These are phyloP conservation scores for Lycaon pictus DNA, from an alignment of 2,113 vertebrate genomes.

Conservation along the genomic window DNA sequence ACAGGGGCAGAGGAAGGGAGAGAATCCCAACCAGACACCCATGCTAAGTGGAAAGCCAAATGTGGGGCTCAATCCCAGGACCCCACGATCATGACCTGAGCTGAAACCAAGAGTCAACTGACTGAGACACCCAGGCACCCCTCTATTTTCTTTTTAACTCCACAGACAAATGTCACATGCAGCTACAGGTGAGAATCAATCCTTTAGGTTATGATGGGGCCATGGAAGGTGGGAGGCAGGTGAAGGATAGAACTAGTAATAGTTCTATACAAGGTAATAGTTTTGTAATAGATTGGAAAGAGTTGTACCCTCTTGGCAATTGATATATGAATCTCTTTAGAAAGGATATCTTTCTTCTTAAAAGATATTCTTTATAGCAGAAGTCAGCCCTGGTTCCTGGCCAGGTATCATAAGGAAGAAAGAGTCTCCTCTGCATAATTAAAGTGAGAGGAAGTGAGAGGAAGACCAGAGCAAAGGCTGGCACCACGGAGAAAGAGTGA, in stretches of 20 bases:
- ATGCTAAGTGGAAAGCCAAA: background rate
- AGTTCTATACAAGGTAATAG: background rate
- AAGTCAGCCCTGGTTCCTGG: background rate
- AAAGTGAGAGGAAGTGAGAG: background rate
- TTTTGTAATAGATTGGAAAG: background rate
- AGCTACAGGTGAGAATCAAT: background rate
- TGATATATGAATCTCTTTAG: background rate
- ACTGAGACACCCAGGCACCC: background rate
- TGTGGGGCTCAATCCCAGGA: background rate
- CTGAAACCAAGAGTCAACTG: background rate
- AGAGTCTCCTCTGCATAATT: background rate
- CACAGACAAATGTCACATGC: background rate
- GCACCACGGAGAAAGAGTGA: background rate
- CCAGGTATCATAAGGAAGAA: background rate
- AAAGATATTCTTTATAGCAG: background rate
- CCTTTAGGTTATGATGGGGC: background rate
- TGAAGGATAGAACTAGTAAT: background rate
- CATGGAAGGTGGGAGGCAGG: background rate
- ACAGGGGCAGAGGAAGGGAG: background rate
- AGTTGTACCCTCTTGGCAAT: background rate
- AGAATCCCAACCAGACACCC: background rate
- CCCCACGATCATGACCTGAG: background rate
- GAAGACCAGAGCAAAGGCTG: background rate
- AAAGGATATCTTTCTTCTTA: background rate
- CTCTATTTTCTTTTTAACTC: background rate